Evolutionary conservation across 2,888 invertebrate genomes (phyloP), one percentile per base, ranked within the genome.

Genomic region (Eudemis profundana): DNA sequence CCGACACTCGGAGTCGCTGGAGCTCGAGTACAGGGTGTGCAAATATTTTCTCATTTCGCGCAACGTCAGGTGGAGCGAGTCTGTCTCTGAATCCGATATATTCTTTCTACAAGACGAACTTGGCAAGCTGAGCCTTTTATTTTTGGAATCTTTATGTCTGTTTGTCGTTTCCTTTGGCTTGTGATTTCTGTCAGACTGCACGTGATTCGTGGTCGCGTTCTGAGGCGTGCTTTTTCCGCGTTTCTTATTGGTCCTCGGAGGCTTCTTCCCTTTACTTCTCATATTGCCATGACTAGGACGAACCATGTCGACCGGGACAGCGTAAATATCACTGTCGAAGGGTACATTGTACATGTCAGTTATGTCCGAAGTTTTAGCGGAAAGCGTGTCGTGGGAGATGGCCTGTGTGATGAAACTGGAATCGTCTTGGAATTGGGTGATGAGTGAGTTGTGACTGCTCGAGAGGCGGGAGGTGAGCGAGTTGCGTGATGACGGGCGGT

Each of bases 391-490:
- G 79, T 97, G 97, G 0, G 97, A 97, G 92, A 97, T 97, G 33
- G 97, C 97, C 79, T 97, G 97, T 0, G 97, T 97, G 71, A 97
- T 97, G 81, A 97, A 97, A 79, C 95, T 96, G 17, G 97, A 97
- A 82, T 97, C 97, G 78, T 97, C 97, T 86, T 95, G 96, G 76
- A 96, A 95, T 67, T 95, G 94, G 17, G 94, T 94, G 70, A 95
- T 94, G 66, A 97, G 92, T 0, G 97, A 97, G 81, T 97, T 97
- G 84, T 97, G 97, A 65, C 97, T 97, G 80, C 96, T 96, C 49
- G 97, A 97, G 15, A 97, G 92, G 2, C 97, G 94, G 4, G 96
- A 96, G 5, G 96, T 95, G 7, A 96, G 86, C 3, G 96, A 96
- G 77, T 94, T 96, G 46, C 96, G 93, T 0, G 96, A 96, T 72